Percentiles rank a stretch among this genome's conserved stretches.
These are phyloP conservation scores for Stichopus horrens DNA, from an alignment of 53 echinoderm and acorn worm species.

Conservation along the genomic window DNA sequence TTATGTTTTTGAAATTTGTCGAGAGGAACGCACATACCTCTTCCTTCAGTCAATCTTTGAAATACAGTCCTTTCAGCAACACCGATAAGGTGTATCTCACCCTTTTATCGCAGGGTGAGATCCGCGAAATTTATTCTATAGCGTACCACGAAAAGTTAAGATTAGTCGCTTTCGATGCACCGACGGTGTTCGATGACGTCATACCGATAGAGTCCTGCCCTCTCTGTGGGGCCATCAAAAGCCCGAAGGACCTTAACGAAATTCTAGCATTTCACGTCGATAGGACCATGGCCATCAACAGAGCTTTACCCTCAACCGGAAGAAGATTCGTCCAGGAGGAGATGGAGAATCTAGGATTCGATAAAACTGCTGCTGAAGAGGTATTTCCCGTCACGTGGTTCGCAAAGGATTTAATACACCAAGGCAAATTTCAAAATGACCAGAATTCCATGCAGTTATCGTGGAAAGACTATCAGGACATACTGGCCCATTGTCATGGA, in stretches of 20 bases:
- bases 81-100: neutral
- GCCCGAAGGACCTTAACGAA: slow-evolving; percentile 3
- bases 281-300: slow-evolving; percentile 19
- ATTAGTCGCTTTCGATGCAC: slow-evolving; percentile 35
- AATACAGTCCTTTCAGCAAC: neutral
- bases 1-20: slow-evolving; percentile 15
- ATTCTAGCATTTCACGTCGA: slow-evolving; percentile 41
- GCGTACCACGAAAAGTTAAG: neutral
- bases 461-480: slow-evolving; percentile 37
- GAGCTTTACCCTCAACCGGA: slow-evolving; percentile 22
- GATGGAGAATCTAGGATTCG: slow-evolving; percentile 1
- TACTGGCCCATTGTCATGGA: slow-evolving; percentile 5
- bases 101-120: neutral
- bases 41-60: neutral
- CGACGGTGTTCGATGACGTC: neutral
- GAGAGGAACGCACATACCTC: neutral
- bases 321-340: neutral
- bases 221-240: slow-evolving; percentile 18
- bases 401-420: slow-evolving; percentile 16
- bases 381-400: slow-evolving; percentile 36
- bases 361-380: neutral
- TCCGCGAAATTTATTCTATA: slow-evolving; percentile 41
- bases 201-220: slow-evolving; percentile 39
- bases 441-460: slow-evolving; percentile 38
- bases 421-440: slow-evolving; percentile 30